phyloP scores from a whole-genome alignment of 2,888 invertebrate genomes.

The Phalera bucephala region DNA sequence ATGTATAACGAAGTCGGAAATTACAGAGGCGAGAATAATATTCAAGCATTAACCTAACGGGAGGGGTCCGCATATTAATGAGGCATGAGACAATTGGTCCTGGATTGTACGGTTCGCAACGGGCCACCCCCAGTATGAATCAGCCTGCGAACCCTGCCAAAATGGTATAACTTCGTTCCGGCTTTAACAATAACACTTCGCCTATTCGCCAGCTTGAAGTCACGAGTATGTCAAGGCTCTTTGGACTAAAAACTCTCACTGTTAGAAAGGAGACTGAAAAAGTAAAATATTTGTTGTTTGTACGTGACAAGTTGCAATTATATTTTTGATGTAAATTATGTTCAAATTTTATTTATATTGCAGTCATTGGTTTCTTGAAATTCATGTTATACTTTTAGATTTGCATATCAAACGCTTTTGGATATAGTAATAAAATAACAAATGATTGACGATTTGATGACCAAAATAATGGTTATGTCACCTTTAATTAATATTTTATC shows the following conservation, averaged over 20 bases:
- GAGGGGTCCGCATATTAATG: constrained; percentile 28
- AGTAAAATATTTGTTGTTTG: constrained; percentile 17
- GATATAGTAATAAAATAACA: no score
- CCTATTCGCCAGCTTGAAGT: constrained; percentile 13
- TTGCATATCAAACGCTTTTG: no score
- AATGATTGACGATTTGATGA: no score
- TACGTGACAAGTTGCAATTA: constrained; percentile 1
- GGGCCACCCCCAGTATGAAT: constrained; percentile 31
- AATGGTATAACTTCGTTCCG: constrained; percentile 26
- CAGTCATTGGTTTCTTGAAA: no score
- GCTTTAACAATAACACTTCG: constrained; percentile 21
- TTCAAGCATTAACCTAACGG: constrained; percentile 19
- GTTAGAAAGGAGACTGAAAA: constrained; percentile 20
- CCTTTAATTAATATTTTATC: no score
- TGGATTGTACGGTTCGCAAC: constrained; percentile 16
- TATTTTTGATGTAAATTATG: no score
- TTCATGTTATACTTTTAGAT: no score
- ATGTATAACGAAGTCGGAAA: constrained; percentile 11
- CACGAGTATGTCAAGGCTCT: constrained; percentile 20
- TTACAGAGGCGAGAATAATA: constrained; percentile 19
- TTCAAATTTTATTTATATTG: no score
- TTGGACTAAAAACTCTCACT: constrained; percentile 18
- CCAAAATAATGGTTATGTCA: no score
- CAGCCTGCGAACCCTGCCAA: constrained; percentile 28
- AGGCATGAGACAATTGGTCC: constrained; percentile 24